Conservation (phyloP, 1,140 invertebrate species). For the Chionoecetes opilio region DNA sequence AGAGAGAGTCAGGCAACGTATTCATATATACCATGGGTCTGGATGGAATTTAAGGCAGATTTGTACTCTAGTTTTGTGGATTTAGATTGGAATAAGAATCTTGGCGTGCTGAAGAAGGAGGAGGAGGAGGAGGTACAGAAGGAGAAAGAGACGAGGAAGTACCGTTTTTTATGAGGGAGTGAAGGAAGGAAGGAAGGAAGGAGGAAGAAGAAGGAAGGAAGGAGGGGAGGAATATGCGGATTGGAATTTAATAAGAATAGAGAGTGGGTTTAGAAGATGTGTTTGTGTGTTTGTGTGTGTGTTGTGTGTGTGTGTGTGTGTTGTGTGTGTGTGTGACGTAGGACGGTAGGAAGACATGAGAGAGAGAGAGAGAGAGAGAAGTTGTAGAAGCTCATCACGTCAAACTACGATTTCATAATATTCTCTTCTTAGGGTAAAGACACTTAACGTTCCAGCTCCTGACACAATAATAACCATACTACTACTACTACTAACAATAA, state of each 20-base stretch:
- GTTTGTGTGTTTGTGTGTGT: too few relatives aligned
- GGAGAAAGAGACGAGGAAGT: too few relatives aligned
- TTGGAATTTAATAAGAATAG: constrained; percentile 60
- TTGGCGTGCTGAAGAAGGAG: constrained; percentile 17
- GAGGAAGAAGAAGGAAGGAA: not conserved
- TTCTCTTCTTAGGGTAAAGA: too few relatives aligned
- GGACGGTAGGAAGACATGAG: too few relatives aligned
- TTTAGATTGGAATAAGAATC: constrained; percentile 43
- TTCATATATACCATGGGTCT: constrained; percentile 54
- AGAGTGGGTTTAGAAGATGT: constrained; percentile 31
- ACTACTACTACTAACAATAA: too few relatives aligned
- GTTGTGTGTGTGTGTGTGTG: too few relatives aligned
- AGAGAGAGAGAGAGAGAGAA: constrained; percentile 3
- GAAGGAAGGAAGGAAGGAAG: not conserved
- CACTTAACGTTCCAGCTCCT: too few relatives aligned
- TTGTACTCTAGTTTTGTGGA: constrained; percentile 51
- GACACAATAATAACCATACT: too few relatives aligned
- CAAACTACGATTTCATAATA: too few relatives aligned
- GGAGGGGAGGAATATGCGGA: not conserved
- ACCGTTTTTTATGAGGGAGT: too few relatives aligned
- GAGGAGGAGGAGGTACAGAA: not conserved
- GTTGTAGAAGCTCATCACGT: too few relatives aligned
- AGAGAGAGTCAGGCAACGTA: constrained; percentile 39
- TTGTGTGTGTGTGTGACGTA: too few relatives aligned
- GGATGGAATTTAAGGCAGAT: constrained; percentile 39